Conservation (phyloP, 2,113 vertebrate genomes). For the Zapus hudsonius region DNA sequence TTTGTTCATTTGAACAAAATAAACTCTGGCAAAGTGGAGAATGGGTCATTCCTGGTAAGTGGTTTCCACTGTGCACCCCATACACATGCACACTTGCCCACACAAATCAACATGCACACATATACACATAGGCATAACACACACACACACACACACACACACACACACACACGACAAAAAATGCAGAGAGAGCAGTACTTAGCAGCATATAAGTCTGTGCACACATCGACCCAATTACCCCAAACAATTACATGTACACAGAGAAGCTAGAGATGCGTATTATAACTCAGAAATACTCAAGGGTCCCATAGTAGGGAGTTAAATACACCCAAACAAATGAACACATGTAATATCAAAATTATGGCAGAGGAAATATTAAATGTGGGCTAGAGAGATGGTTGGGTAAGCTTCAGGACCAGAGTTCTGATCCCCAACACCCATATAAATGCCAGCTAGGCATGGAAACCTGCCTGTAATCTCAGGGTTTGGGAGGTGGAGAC, state of each 20-base stretch:
- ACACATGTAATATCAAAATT: neutral
- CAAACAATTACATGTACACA: neutral
- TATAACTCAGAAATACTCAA: constrained; percentile 9
- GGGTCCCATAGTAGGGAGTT: neutral
- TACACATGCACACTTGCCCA: too few species aligned
- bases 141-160: too few species aligned
- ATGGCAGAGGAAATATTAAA: neutral
- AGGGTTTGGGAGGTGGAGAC: too few species aligned
- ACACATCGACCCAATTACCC: neutral
- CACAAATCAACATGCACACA: too few species aligned
- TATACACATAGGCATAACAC: too few species aligned
- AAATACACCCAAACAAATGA: neutral
- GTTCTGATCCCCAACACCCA: too few species aligned
- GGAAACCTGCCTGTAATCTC: too few species aligned
- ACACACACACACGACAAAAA: neutral
- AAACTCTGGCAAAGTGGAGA: too few species aligned
- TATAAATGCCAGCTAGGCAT: too few species aligned
- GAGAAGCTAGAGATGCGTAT: neutral
- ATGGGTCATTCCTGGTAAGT: too few species aligned
- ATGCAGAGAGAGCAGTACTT: neutral
- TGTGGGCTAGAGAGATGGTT: too few species aligned
- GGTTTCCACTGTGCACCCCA: neutral
- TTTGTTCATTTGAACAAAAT: neutral
- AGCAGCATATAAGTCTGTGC: neutral
- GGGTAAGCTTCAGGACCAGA: too few species aligned